Evolutionary conservation across 2,797 vertebrate species (phyloP).

Genomic region (Spinibarbus caldwelli): DNA sequence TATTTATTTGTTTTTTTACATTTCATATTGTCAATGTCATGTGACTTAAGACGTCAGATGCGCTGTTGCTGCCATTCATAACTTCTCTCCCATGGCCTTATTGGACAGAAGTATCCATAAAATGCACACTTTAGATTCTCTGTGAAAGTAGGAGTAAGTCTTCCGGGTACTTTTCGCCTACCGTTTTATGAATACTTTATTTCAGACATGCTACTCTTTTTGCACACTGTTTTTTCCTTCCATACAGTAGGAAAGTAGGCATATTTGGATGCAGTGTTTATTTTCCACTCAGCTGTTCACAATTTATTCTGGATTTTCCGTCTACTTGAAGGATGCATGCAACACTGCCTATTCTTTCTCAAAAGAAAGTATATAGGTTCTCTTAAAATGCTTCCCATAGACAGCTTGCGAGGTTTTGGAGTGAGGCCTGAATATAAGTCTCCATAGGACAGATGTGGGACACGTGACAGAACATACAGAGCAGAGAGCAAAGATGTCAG

Average conservation of each 20-base stretch:
- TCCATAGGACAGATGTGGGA: neutral
- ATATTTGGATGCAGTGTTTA: neutral
- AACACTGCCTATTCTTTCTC: neutral
- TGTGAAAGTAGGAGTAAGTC: neutral
- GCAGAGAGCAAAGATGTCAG: slow-evolving; percentile 27
- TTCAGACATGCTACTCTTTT: too few relatives aligned
- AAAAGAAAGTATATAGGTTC: neutral
- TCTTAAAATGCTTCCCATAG: neutral
- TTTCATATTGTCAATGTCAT: neutral
- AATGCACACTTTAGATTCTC: neutral
- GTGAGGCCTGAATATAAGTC: neutral
- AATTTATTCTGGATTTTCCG: neutral
- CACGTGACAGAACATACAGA: slow-evolving; percentile 16
- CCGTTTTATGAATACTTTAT: neutral
- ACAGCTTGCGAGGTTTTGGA: neutral
- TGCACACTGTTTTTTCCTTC: too few relatives aligned
- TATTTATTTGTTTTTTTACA: too few relatives aligned
- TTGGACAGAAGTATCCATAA: neutral
- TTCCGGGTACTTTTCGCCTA: neutral
- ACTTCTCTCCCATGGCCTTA: neutral
- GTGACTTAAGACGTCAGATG: too few relatives aligned
- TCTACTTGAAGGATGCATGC: neutral
- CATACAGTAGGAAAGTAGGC: neutral
- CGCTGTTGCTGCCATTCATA: neutral
- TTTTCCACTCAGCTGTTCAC: too few relatives aligned